Evolutionary conservation across 2,797 vertebrate genomes (phyloP).

Genomic region (Triplophysa bombifrons): DNA sequence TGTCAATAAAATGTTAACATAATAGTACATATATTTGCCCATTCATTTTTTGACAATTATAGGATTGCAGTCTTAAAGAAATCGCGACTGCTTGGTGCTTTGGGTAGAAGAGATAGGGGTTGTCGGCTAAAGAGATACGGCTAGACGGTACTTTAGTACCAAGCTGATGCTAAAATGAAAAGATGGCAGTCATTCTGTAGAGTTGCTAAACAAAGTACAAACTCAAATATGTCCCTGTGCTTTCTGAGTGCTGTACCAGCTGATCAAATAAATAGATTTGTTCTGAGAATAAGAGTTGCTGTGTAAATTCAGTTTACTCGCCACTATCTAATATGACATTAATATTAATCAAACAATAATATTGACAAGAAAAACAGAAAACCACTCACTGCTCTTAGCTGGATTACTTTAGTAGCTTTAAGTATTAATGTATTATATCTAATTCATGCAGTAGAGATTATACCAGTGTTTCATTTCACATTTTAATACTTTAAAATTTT

Average conservation of each 20-base stretch:
- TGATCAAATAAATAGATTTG: neutral
- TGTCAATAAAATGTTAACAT: no score
- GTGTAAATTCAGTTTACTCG: neutral
- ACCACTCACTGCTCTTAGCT: neutral
- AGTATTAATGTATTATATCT: constrained; percentile 6
- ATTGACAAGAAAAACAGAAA: neutral
- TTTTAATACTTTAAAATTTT: neutral
- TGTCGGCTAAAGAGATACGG: no score
- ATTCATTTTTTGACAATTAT: no score
- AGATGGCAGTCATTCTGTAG: no score
- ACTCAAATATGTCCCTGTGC: neutral
- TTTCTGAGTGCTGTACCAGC: neutral
- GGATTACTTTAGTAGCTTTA: neutral
- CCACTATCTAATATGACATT: neutral
- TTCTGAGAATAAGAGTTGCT: neutral
- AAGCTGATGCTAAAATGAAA: neutral
- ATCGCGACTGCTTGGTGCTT: neutral
- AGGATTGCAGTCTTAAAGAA: no score
- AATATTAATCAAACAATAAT: constrained; percentile 7
- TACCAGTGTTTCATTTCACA: neutral
- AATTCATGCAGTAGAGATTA: neutral
- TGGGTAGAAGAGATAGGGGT: constrained; percentile 25
- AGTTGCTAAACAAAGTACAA: neutral
- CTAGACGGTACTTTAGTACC: neutral
- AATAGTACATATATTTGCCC: no score